phyloP scores from a whole-genome alignment of 64 coral and sea anemone genomes.

The Acropora yongei region DNA sequence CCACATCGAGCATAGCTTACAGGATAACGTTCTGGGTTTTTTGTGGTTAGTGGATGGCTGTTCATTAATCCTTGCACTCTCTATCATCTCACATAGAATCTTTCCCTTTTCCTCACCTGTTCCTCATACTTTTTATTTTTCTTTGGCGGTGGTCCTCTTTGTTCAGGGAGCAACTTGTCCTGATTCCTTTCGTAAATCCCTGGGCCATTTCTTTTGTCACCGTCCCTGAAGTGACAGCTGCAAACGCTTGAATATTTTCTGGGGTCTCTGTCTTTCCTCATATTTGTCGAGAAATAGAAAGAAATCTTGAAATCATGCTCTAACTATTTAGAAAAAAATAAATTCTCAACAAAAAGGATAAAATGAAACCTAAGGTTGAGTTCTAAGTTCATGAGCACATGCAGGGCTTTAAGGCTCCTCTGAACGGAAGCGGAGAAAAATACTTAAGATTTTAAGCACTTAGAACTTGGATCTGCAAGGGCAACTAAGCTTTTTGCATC shows the following conservation, averaged over 20 bases:
- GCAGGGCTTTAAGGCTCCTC: no score
- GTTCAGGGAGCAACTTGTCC: conserved; percentile 42
- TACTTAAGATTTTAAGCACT: no score
- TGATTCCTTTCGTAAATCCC: conserved; percentile 35
- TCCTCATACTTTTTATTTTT: conserved; percentile 7
- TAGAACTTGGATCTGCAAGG: no score
- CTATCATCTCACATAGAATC: background rate
- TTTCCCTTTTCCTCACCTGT: background rate
- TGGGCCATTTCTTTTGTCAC: conserved; percentile 29
- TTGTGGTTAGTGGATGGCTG: background rate
- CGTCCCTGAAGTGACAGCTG: background rate
- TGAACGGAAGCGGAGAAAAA: no score
- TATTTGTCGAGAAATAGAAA: no score
- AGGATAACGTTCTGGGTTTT: conserved; percentile 35
- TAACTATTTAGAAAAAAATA: no score
- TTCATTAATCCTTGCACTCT: background rate
- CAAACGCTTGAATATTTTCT: conserved; percentile 38
- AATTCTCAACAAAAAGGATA: no score
- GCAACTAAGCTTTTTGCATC: no score
- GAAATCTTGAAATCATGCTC: no score
- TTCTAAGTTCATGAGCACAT: no score
- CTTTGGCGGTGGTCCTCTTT: conserved; percentile 5
- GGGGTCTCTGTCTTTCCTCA: conserved; percentile 37
- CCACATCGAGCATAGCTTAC: conserved; percentile 30
- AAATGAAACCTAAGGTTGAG: no score